Base-by-base conservation (phyloP, 2,797 vertebrate species). In the Smutsia temminckii region DNA sequence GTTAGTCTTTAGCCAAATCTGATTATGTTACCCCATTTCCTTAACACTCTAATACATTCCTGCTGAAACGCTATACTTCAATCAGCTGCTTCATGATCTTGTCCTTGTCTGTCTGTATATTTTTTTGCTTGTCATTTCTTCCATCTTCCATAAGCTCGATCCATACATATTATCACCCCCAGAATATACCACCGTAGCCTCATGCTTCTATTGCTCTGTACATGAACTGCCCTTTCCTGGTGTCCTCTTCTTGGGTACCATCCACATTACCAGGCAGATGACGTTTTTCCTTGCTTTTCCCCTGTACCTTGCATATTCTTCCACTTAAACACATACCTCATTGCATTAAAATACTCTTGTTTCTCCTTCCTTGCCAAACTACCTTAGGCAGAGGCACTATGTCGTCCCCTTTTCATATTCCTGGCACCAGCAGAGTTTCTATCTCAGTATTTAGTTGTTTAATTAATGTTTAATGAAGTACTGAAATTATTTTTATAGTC, bases 401-500 rank as follows among this genome's bases (percentile, higher is more conserved):
- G 4, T 18, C 12, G 8, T 80, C 85, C 84, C 64, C 59, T 18
- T 75, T 81, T 89, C 40, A 49, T 42, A 55, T 66, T 32, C 6
- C 6, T 6, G 46, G 40, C 10, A 69, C 6, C 27, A 75, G 46
- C 16, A 90, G 46, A 90, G 21, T 64, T 46, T 57, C 72, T 69
- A 16, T 57, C 13, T 90, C 55, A 69, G 57, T 84, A 61, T 90
- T 53, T 72, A 80, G 91, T 21, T 71, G 18, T 11, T 78, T 18
- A 80, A 95, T 29, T 87, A 71, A 88, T 72, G 18, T 49, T 72
- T 88, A 66, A 78, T 91, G 32, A 90, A 78, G 17, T 68, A 51
- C 55, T 72, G 34, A 37, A 27, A 37, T 84, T 72, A 29, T 81
- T 96, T 91, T 40, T 77, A 49, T 71, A 74, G 25, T 49, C 8